phyloP scores from a whole-genome alignment of 2,113 vertebrate genomes.

The Axis porcinus region DNA sequence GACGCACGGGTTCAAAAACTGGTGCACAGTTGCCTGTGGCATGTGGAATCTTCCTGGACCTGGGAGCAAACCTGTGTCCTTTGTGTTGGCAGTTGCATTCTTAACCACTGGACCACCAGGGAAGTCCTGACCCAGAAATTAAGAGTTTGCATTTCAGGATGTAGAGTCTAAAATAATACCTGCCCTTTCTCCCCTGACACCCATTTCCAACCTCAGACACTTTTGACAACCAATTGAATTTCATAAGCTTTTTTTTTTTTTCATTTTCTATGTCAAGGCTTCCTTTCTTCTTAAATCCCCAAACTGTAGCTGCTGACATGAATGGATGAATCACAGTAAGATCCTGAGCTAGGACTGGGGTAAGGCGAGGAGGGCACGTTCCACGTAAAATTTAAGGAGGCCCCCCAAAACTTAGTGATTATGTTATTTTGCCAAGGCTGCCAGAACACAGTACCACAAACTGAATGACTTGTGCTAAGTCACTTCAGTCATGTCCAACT shows the following conservation, averaged over 20 bases:
- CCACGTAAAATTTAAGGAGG: not conserved
- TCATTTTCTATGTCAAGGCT: not conserved
- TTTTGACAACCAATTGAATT: not conserved
- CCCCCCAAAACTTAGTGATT: not conserved
- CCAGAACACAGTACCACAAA: not conserved
- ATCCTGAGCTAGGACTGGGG: not conserved
- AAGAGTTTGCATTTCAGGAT: not conserved
- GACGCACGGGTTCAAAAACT: rapidly evolving
- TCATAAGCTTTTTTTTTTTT: not conserved
- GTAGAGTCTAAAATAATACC: not conserved
- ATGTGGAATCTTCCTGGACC: not conserved
- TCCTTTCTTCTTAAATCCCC: not conserved
- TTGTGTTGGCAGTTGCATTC: not conserved
- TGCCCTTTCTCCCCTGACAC: not conserved
- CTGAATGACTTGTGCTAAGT: not conserved
- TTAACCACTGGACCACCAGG: not conserved
- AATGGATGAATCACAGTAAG: not conserved
- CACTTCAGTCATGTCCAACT: not conserved
- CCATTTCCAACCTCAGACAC: not conserved
- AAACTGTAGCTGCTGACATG: not conserved
- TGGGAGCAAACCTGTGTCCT: not conserved
- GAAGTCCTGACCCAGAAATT: not conserved
- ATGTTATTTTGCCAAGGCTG: not conserved
- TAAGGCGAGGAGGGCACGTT: not conserved
- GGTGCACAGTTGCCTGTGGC: not conserved